Percentiles rank a stretch among this genome's conserved stretches.
Conservation (phyloP, 2,113 vertebrate genomes). For the Mustela lutreola region DNA sequence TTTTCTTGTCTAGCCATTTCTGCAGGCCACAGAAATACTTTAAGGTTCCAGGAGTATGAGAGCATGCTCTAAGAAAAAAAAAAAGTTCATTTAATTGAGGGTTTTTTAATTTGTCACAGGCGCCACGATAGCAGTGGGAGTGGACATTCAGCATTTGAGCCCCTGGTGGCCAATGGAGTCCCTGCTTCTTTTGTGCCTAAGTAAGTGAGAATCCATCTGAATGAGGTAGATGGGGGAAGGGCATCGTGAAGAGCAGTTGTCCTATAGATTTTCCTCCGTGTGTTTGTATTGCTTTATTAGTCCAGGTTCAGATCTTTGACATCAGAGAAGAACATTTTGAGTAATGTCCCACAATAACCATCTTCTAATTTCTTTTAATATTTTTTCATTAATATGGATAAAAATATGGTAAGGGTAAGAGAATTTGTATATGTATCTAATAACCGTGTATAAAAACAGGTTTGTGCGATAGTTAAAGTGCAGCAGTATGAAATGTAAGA, state of each 20-base stretch:
- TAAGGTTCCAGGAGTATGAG: background rate
- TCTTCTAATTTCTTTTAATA: background rate
- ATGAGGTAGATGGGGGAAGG: background rate
- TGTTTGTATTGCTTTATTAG: background rate
- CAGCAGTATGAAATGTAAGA: background rate
- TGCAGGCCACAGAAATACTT: background rate
- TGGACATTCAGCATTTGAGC: conserved; percentile 93
- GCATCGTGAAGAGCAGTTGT: background rate
- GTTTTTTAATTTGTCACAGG: conserved; percentile 82
- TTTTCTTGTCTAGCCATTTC: background rate
- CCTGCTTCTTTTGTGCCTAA: conserved; percentile 93
- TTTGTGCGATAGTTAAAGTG: background rate
- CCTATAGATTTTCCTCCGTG: background rate
- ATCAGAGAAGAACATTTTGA: background rate
- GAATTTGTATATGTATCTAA: background rate
- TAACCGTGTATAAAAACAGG: background rate
- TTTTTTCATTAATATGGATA: background rate
- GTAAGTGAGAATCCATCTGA: conserved; percentile 86
- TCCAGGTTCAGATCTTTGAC: background rate
- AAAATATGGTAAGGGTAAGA: background rate
- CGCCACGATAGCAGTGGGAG: conserved; percentile 94
- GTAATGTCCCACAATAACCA: background rate
- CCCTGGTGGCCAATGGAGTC: conserved; percentile 92
- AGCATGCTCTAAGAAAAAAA: background rate
- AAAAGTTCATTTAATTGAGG: background rate